Percentiles rank a stretch among this genome's conserved stretches.
Evolutionary conservation across 2,797 vertebrate species (phyloP).

Genomic region (Crocodylus rhombifer): DNA sequence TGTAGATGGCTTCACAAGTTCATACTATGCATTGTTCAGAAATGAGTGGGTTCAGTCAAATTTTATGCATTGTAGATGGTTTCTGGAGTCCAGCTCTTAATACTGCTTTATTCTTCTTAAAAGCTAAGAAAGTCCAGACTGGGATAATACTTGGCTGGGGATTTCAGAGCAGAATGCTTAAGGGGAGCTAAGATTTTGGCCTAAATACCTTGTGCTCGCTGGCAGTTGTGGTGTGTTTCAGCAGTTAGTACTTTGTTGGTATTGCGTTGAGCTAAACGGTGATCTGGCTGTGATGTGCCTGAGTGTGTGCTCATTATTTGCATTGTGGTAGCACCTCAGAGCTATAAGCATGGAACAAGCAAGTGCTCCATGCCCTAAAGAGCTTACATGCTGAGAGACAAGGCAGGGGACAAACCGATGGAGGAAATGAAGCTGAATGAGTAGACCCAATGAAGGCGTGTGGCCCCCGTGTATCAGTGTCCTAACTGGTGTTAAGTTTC

Average conservation of each 20-base stretch:
- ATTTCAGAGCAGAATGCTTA: accelerated
- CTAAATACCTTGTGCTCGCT: accelerated
- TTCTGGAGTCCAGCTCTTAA: neutral
- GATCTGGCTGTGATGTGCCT: accelerated
- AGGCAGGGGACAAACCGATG: neutral
- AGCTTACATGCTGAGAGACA: neutral
- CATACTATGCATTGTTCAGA: neutral
- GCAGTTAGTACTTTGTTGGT: neutral
- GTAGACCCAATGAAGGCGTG: neutral
- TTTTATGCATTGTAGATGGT: neutral
- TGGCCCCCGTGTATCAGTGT: neutral
- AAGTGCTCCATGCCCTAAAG: accelerated
- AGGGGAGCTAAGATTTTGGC: accelerated
- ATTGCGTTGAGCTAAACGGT: accelerated
- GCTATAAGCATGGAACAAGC: neutral
- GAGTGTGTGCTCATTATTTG: accelerated
- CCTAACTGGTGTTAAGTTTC: neutral
- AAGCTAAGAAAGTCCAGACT: neutral
- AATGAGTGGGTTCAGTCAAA: neutral
- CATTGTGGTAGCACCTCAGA: neutral
- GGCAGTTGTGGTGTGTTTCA: accelerated
- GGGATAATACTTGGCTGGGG: slow-evolving; percentile 9
- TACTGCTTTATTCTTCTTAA: neutral
- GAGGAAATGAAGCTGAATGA: neutral
- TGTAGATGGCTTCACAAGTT: neutral